These are phyloP conservation scores for Cetonia aurata DNA, from an alignment of 2,888 invertebrate species.

Conservation along the genomic window DNA sequence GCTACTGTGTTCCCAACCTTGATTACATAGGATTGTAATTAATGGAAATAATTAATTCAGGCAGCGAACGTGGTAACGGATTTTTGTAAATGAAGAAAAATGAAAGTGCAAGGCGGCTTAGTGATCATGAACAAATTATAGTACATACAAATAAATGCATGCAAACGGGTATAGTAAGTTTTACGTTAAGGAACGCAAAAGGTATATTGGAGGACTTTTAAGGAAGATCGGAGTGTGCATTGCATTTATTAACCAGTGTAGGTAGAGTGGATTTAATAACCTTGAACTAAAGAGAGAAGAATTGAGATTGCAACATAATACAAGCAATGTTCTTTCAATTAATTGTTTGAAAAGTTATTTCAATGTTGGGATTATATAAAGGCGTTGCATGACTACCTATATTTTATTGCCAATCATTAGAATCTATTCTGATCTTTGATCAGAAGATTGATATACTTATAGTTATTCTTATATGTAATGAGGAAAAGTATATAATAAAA, in stretches of 20 bases:
- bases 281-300: not conserved
- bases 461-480: no score
- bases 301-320: slow-evolving; percentile 3
- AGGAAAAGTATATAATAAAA: no score
- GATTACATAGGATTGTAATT: slow-evolving; percentile 7
- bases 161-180: not conserved
- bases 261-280: slow-evolving; percentile 1
- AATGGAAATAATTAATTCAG: slow-evolving; percentile 21
- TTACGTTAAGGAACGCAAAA: not conserved
- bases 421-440: no score
- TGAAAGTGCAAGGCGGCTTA: not conserved
- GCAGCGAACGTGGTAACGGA: not conserved
- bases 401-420: no score
- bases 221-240: slow-evolving; percentile 14
- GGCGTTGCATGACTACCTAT: no score
- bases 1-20: slow-evolving; percentile 10
- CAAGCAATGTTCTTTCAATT: not conserved
- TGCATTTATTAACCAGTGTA: not conserved
- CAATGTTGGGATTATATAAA: no score
- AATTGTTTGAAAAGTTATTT: not conserved
- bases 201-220: slow-evolving; percentile 4
- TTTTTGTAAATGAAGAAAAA: slow-evolving; percentile 18
- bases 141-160: not conserved
- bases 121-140: not conserved
- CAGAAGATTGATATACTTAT: no score